Base-by-base conservation (phyloP, 1,140 invertebrate genomes). In the Achroia grisella region DNA sequence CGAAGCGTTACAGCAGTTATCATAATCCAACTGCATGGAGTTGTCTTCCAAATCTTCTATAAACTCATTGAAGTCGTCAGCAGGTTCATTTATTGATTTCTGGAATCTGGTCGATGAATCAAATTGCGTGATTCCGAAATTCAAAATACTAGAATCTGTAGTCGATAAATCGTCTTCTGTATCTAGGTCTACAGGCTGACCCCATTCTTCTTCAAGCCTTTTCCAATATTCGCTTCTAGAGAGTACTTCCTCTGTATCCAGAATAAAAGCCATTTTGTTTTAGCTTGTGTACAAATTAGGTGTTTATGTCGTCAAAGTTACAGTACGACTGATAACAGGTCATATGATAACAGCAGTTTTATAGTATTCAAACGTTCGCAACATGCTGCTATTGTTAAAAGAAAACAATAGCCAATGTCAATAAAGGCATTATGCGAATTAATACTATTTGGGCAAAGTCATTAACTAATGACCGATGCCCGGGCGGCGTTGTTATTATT, bases 181-280 rank as follows among this genome's bases (percentile, higher is more conserved):
- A 4, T 84, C 75, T 9, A 84, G 40, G 37, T 84, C 79, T 31
- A 84, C 48, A 9, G 79, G 66, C 14, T 70, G 63, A 2, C 72
- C 72, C 78, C 79, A 84, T 44, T 78, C 59, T 48, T 72, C 57
- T 39, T 74, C 72, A 1, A 79, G 49, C 13, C 62, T 71, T 33
- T 40, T 57, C 79, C 79, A 83, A 31, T 83, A 48, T n/a, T 81
- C 77, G 41, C 66, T 79, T 43, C 57, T 61, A 1, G 64, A 76
- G 23, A 84, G 50, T 23, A 84, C 71, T 1, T 47, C 39, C 5
- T 84, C 80, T 0, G 56, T 28, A 35, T 84, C 77, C 17, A 23
- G 17, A 23, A 23, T 23, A 23, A 6, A 23, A 3, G 17, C 17
- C 17, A 23, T 23, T 6, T 23, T 23, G 17, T 6, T 23, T 23